These are phyloP conservation scores for Onthophagus sagittarius DNA, from an alignment of 2,888 invertebrate genomes.

Conservation along the genomic window DNA sequence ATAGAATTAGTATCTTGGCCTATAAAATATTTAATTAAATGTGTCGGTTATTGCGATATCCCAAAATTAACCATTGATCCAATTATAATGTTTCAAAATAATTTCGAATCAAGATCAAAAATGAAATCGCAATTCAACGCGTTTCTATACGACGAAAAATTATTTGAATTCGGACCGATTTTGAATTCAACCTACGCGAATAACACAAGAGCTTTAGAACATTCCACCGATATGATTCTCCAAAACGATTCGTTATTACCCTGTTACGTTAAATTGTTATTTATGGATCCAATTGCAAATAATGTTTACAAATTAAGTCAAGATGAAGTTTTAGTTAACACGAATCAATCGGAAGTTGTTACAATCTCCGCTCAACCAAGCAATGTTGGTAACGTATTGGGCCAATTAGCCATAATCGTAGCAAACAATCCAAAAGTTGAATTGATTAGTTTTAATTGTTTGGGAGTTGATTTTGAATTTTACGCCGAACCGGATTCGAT, in stretches of 20 bases:
- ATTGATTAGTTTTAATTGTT: conserved; percentile 51
- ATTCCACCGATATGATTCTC: conserved; percentile 47
- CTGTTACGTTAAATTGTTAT: conserved; percentile 48
- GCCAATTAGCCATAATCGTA: conserved; percentile 44
- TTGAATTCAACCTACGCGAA: conserved; percentile 23
- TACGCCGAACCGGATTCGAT: conserved; percentile 44
- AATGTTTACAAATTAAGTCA: neutral
- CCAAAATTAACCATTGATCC: conserved; percentile 40
- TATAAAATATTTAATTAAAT: conserved; percentile 32
- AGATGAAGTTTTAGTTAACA: neutral
- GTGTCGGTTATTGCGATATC: conserved; percentile 39
- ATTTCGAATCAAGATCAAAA: conserved; percentile 27
- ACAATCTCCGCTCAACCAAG: conserved; percentile 40
- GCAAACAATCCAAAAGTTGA: conserved; percentile 60
- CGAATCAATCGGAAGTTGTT: conserved; percentile 32
- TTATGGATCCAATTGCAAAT: conserved; percentile 1
- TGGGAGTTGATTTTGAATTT: conserved; percentile 53
- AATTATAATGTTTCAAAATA: conserved; percentile 35
- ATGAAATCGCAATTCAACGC: conserved; percentile 31
- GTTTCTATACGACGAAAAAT: conserved; percentile 35
- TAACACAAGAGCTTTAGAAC: conserved; percentile 8
- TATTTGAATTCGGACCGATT: conserved; percentile 43
- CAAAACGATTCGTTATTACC: conserved; percentile 55
- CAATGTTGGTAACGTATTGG: conserved; percentile 38
- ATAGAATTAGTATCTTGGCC: conserved; percentile 38